A percentile compares a stretch with the other conserved stretches of the same genome.
These are phyloP conservation scores for Pentalonia nigronervosa DNA, from an alignment of 1,140 invertebrate genomes.

Conservation along the genomic window DNA sequence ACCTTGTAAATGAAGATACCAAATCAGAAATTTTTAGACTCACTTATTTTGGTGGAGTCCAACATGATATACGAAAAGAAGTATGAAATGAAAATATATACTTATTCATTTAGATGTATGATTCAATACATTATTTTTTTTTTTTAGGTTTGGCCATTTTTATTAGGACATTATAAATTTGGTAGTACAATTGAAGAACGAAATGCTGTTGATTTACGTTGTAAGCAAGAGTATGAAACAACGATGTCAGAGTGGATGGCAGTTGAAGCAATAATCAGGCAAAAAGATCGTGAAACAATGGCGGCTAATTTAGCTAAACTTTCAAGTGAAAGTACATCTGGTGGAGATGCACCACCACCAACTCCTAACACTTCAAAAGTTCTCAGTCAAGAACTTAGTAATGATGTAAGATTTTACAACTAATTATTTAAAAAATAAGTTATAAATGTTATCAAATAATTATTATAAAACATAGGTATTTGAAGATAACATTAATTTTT, in stretches of 20 bases:
- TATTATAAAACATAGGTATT: slow-evolving; percentile 63
- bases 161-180: slow-evolving; percentile 87
- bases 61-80: slow-evolving; percentile 79
- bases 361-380: slow-evolving; percentile 56
- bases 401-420: slow-evolving; percentile 66
- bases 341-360: slow-evolving; percentile 61
- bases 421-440: not conserved
- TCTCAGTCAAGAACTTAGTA: slow-evolving; percentile 66
- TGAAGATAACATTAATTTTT: slow-evolving; percentile 64
- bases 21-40: slow-evolving; percentile 80
- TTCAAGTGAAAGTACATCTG: slow-evolving; percentile 68
- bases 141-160: slow-evolving; percentile 84
- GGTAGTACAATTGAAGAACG: slow-evolving; percentile 76
- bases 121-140: not conserved
- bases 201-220: slow-evolving; percentile 72
- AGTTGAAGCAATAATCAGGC: slow-evolving; percentile 88
- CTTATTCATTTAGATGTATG: not conserved
- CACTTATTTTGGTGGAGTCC: slow-evolving; percentile 87
- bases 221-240: slow-evolving; percentile 81
- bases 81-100: slow-evolving; percentile 61
- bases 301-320: slow-evolving; percentile 70
- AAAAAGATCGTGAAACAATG: slow-evolving; percentile 78
- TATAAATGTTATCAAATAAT: not conserved
- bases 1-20: slow-evolving; percentile 66
- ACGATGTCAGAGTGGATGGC: slow-evolving; percentile 94